Base-by-base conservation (phyloP, 2,888 invertebrate genomes). In the Teinopalpus imperialis region DNA sequence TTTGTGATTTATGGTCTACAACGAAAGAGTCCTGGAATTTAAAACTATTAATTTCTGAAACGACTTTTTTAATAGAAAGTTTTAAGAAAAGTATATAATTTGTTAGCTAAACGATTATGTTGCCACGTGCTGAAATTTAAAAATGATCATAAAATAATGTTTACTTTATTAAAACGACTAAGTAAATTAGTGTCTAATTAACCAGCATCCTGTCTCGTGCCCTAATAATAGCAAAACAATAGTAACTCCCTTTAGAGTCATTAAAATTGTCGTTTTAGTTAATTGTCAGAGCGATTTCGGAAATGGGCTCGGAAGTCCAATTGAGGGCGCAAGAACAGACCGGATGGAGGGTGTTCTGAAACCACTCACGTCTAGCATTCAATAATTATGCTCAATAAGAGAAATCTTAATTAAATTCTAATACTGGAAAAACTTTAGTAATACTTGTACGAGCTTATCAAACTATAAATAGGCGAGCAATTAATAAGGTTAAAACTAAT, bases 251-350 rank as follows among this genome's bases (percentile, higher is more conserved):
- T 74, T 69, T 69, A 49, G 57, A 69, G 61, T 76, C 69, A 77
- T 79, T 80, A 78, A 78, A 74, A 71, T 69, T 67, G 74, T 75
- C 74, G 73, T 63, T 68, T 63, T 54, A 52, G 52, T 55, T 60
- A 59, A 57, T 61, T 65, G 73, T 61, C 65, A 72, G 69, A 70
- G 66, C 71, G 79, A 81, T 82, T 83, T 88, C 85, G 86, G 87
- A 87, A 85, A 76, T 72, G 66, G 69, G 66, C 69, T 87, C 85
- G 88, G 88, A 88, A 88, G 87, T 88, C 69, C 87, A 87, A 88
- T 87, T 88, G 86, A 78, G 87, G 74, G 74, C 86, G 72, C 69
- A 71, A 51, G 70, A 69, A 64, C 66, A 64, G 66, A 66, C 82
- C 86, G 87, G 87, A 86, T 77, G 85, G 72, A 69, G 69, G 70